Conservation (phyloP, 2,888 invertebrate genomes). For the Lasioglossum zephyrum region DNA sequence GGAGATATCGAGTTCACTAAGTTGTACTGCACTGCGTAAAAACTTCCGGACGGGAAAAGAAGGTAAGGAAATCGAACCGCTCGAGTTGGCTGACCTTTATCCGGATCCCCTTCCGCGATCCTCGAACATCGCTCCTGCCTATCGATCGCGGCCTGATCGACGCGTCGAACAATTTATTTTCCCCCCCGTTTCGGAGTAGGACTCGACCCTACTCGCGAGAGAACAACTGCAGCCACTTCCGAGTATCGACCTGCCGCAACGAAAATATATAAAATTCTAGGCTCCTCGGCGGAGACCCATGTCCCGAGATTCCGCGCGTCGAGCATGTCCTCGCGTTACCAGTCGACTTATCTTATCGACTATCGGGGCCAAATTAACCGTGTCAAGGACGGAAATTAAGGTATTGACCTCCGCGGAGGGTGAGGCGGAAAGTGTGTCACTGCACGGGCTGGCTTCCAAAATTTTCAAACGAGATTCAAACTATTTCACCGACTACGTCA, state of each 20-base stretch:
- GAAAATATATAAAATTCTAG: constrained; percentile 58
- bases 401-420: constrained; percentile 26
- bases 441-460: not conserved
- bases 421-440: constrained; percentile 13
- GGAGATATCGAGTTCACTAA: not conserved
- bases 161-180: constrained; percentile 38
- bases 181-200: constrained; percentile 4
- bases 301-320: not conserved
- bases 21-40: not conserved
- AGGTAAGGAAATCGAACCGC: constrained; percentile 8
- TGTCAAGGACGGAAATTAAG: constrained; percentile 60
- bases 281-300: not conserved
- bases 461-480: not conserved
- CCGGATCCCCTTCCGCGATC: constrained; percentile 18
- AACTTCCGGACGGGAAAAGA: constrained; percentile 1
- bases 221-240: constrained; percentile 53
- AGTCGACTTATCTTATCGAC: constrained; percentile 50
- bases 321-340: constrained; percentile 22
- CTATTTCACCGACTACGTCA: not conserved
- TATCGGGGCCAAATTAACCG: constrained; percentile 45
- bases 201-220: constrained; percentile 29
- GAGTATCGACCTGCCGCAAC: constrained; percentile 61
- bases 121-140: constrained; percentile 46
- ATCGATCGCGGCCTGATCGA: constrained; percentile 51
- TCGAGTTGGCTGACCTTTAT: constrained; percentile 18